Conservation (phyloP, 2,888 invertebrate genomes). For the Apamea monoglypha region DNA sequence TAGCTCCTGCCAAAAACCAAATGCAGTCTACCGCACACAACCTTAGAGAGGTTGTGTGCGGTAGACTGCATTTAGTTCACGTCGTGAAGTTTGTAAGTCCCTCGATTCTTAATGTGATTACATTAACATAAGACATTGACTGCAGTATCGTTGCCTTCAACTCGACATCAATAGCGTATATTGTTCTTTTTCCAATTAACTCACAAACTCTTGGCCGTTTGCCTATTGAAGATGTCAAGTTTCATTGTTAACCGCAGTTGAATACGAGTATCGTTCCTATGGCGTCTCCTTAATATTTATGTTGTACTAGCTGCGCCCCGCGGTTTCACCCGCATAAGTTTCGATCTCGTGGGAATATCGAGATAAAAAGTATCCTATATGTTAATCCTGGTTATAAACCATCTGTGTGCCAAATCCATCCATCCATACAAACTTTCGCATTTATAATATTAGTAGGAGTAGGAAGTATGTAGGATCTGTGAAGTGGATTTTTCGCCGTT, state of each 20-base stretch:
- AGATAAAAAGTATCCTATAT: too few species aligned
- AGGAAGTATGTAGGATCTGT: neutral
- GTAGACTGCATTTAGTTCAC: too few species aligned
- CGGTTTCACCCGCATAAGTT: too few species aligned
- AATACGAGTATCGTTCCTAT: slow-evolving; percentile 2
- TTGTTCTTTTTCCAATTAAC: slow-evolving; percentile 57
- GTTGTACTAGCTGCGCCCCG: neutral
- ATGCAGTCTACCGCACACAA: slow-evolving; percentile 6
- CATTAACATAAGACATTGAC: slow-evolving; percentile 53
- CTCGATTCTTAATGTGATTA: slow-evolving; percentile 39
- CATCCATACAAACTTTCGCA: too few species aligned
- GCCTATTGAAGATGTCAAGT: slow-evolving; percentile 49
- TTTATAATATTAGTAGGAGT: too few species aligned
- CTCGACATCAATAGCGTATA: slow-evolving; percentile 51
- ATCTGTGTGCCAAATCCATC: too few species aligned
- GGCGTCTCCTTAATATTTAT: slow-evolving; percentile 6
- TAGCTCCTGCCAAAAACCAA: slow-evolving; percentile 11
- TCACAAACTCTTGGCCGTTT: slow-evolving; percentile 53
- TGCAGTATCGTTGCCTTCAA: slow-evolving; percentile 50
- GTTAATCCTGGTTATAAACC: too few species aligned
- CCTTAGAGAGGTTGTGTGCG: too few species aligned
- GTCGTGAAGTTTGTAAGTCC: slow-evolving; percentile 22
- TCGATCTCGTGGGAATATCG: too few species aligned
- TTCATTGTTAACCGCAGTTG: slow-evolving; percentile 29
- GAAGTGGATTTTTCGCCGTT: neutral